Conservation (phyloP, 2,888 invertebrate genomes). For the Hololepta plana region DNA sequence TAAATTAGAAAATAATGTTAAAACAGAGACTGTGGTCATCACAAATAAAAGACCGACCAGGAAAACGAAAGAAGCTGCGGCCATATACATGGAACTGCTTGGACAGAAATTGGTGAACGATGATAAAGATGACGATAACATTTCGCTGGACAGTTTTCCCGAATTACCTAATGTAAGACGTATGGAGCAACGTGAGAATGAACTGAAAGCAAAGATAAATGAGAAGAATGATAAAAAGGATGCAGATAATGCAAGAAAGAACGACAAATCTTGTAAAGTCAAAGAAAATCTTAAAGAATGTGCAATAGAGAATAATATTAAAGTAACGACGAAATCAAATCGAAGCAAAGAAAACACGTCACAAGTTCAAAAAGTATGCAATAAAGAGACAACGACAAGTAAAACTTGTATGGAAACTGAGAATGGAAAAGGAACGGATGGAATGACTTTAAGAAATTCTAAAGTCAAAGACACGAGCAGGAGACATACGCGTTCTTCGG, state of each 20-base stretch:
- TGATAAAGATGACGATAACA: constrained; percentile 40
- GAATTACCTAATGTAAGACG: constrained; percentile 45
- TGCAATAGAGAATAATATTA: no score
- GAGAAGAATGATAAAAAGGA: constrained; percentile 11
- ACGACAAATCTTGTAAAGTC: no score
- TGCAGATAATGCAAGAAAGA: constrained; percentile 11
- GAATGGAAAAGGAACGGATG: no score
- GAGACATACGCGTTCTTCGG: no score
- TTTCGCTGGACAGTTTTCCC: constrained; percentile 46
- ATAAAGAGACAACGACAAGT: no score
- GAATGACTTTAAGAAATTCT: no score
- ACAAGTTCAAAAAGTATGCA: no score
- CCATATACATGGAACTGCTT: constrained; percentile 55
- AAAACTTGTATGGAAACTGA: no score
- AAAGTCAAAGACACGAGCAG: no score
- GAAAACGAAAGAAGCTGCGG: constrained; percentile 59
- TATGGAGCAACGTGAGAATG: constrained; percentile 39
- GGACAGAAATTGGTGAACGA: constrained; percentile 48
- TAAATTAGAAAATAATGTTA: constrained; percentile 4
- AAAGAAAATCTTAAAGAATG: no score
- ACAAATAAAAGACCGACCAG: constrained; percentile 38
- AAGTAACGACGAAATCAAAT: no score
- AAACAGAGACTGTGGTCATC: constrained; percentile 4
- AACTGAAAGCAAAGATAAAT: constrained; percentile 27
- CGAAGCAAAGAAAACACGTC: no score